These are phyloP conservation scores for Pangasianodon hypophthalmus DNA, from an alignment of 2,113 vertebrate genomes.

Conservation along the genomic window DNA sequence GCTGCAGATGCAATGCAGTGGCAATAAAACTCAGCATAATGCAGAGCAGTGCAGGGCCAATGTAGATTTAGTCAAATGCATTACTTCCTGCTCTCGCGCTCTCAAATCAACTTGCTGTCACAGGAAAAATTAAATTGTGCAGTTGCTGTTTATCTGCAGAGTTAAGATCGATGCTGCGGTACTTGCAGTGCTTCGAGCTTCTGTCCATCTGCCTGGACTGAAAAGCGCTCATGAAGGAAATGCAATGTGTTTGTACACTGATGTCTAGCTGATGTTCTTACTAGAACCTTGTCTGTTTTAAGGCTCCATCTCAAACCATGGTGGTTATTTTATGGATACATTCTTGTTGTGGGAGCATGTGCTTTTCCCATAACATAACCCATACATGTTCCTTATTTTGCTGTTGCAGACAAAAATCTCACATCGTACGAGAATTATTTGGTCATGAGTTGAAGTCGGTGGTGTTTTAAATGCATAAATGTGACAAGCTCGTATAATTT, in stretches of 20 bases:
- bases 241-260: background rate
- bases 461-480: no score
- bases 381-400: background rate
- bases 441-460: background rate
- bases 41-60: slow-evolving; percentile 62
- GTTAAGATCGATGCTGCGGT: background rate
- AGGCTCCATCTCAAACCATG: background rate
- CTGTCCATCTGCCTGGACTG: background rate
- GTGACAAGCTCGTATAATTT: background rate
- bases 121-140: background rate
- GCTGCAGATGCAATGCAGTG: slow-evolving; percentile 71
- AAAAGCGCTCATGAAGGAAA: background rate
- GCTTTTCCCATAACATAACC: background rate
- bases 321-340: background rate
- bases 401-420: background rate
- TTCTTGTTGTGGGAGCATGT: background rate
- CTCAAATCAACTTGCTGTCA: background rate
- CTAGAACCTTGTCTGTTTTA: background rate
- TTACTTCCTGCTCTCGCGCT: background rate
- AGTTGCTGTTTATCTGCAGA: background rate
- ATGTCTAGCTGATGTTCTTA: background rate
- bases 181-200: background rate
- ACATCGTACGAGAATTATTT: background rate
- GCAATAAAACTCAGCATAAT: slow-evolving; percentile 71
- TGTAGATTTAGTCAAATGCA: background rate